Conservation (phyloP, 2,113 vertebrate genomes). For the Rhabdornis inornatus region DNA sequence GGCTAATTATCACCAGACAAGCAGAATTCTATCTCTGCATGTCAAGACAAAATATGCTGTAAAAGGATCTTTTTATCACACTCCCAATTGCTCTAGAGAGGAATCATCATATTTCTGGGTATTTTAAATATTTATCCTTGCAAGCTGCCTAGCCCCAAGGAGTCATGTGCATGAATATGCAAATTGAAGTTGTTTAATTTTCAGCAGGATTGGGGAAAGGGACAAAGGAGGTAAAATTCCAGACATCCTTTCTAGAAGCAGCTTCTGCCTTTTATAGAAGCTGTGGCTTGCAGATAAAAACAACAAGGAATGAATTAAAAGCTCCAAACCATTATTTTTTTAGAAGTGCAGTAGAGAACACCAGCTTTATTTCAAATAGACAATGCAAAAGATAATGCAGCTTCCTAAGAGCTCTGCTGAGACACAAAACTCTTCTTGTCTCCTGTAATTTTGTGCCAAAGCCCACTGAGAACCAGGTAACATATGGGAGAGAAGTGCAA, state of each 20-base stretch:
- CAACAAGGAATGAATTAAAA: background rate
- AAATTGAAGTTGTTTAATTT: background rate
- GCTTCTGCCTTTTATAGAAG: background rate
- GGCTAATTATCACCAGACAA: background rate
- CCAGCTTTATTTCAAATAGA: background rate
- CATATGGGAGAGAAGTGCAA: background rate
- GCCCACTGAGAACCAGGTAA: background rate
- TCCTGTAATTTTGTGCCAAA: background rate
- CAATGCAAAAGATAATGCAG: background rate
- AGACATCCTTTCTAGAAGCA: background rate
- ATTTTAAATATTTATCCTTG: slow-evolving; percentile 39
- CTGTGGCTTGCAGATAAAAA: background rate
- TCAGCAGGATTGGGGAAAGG: background rate
- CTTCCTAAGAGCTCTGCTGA: background rate
- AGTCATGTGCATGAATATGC: background rate
- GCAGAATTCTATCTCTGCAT: background rate
- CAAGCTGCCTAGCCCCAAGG: background rate
- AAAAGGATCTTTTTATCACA: background rate
- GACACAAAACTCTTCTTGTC: background rate
- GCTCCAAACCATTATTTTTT: background rate
- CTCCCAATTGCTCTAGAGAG: background rate
- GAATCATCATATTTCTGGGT: background rate
- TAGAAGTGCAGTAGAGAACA: background rate
- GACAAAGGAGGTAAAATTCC: background rate
- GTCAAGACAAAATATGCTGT: background rate